phyloP scores from a whole-genome alignment of 2,113 vertebrate species.

The Megaptera novaeangliae region DNA sequence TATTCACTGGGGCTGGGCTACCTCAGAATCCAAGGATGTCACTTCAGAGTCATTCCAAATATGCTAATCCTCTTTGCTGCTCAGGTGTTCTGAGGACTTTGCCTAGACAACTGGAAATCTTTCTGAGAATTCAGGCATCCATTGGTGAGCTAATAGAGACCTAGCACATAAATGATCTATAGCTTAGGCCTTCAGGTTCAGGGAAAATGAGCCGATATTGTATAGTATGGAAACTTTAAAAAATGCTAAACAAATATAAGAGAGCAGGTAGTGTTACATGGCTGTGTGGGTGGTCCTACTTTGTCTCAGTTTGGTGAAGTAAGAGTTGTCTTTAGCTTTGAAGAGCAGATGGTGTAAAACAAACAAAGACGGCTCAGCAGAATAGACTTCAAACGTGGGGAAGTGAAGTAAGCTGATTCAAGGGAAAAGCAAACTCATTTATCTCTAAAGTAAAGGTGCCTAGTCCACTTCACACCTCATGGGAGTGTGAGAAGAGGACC shows the following conservation, averaged over 20 bases:
- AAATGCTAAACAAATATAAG: not conserved
- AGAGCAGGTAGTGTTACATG: not conserved
- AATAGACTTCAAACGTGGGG: not conserved
- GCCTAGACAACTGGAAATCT: not conserved
- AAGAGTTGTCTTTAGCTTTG: not conserved
- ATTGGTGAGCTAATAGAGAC: not conserved
- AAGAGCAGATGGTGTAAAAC: not conserved
- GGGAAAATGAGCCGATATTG: not conserved
- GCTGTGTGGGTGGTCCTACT: not conserved
- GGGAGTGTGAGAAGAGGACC: not conserved
- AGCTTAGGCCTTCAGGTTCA: not conserved
- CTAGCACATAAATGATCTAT: not conserved
- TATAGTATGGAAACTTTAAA: not conserved
- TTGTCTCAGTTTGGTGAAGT: not conserved
- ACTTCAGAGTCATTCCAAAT: not conserved
- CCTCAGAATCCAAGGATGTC: not conserved
- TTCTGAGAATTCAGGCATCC: not conserved
- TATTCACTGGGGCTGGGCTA: not conserved
- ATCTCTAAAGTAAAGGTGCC: not conserved
- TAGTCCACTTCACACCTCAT: not conserved
- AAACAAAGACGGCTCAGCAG: not conserved
- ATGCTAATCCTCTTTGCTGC: not conserved
- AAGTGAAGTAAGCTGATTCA: constrained; percentile 10
- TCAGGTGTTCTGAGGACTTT: not conserved
- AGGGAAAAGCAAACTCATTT: not conserved